Conservation (phyloP, 2,888 invertebrate species). For the Leucophora obtusa region DNA sequence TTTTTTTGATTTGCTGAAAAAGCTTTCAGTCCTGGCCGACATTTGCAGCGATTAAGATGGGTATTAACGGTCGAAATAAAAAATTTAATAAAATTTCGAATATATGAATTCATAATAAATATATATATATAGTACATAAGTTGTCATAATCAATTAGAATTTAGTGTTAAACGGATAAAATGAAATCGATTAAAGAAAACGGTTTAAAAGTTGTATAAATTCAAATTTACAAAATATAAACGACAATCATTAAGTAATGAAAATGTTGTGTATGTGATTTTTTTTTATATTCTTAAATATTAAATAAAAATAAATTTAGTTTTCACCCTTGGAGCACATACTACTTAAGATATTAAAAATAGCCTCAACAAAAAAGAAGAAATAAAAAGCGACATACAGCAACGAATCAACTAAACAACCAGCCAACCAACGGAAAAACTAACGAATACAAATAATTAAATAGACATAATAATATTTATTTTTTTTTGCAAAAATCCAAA, state of each 20-base stretch:
- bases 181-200: not conserved
- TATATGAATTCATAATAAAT: slow-evolving; percentile 6
- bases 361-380: slow-evolving; percentile 65
- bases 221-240: not conserved
- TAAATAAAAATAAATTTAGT: slow-evolving; percentile 71
- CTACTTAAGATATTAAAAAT: slow-evolving; percentile 70
- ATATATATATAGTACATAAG: not conserved
- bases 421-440: slow-evolving; percentile 33
- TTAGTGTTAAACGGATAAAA: not conserved
- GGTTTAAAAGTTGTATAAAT: slow-evolving; percentile 3
- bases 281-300: slow-evolving; percentile 41
- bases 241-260: slow-evolving; percentile 16
- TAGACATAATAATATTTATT: slow-evolving; percentile 5
- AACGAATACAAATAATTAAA: slow-evolving; percentile 66
- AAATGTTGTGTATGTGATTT: slow-evolving; percentile 14
- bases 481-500: slow-evolving; percentile 50
- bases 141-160: slow-evolving; percentile 8
- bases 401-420: slow-evolving; percentile 36
- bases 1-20: slow-evolving; percentile 61
- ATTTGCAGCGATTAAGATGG: slow-evolving; percentile 76
- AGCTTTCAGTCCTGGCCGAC: slow-evolving; percentile 78
- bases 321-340: slow-evolving; percentile 71
- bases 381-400: slow-evolving; percentile 49
- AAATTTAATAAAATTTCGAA: slow-evolving; percentile 42
- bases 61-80: slow-evolving; percentile 51